A percentile compares a stretch with the other conserved stretches of the same genome.
These are phyloP conservation scores for Harpalus rufipes DNA, from an alignment of 2,888 invertebrate species.

Conservation along the genomic window DNA sequence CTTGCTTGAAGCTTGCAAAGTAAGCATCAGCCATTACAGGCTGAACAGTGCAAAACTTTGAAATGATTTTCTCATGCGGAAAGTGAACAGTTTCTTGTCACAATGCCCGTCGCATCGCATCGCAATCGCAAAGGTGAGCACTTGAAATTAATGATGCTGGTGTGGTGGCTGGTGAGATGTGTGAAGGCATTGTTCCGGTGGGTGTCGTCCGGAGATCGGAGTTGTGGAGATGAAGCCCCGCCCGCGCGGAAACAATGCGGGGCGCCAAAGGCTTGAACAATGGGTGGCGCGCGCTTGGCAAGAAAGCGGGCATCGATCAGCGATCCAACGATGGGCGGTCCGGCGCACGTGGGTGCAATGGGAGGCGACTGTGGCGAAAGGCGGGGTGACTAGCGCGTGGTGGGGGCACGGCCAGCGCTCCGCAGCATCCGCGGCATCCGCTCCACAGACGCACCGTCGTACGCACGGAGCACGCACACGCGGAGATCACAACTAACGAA, in stretches of 20 bases:
- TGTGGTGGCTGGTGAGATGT: constrained; percentile 32
- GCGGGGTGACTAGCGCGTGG: constrained; percentile 73
- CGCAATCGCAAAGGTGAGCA: constrained; percentile 38
- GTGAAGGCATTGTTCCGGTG: constrained; percentile 57
- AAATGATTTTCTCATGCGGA: constrained; percentile 59
- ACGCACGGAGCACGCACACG: constrained; percentile 76
- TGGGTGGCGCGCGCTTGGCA: constrained; percentile 75
- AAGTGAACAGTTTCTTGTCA: constrained; percentile 55
- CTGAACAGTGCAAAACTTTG: constrained; percentile 57
- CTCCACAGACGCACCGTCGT: constrained; percentile 76
- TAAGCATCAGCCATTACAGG: constrained; percentile 56
- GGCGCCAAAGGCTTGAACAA: constrained; percentile 74
- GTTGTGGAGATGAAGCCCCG: constrained; percentile 30
- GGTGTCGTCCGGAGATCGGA: constrained; percentile 37
- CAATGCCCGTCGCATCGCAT: constrained; percentile 20
- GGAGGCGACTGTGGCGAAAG: constrained; percentile 63
- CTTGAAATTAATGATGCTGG: constrained; percentile 63
- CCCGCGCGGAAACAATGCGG: constrained; percentile 74
- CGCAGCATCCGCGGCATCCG: constrained; percentile 71
- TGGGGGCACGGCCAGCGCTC: constrained; percentile 73
- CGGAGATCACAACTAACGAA: constrained; percentile 57
- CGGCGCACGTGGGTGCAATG: constrained; percentile 67
- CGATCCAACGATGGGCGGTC: constrained; percentile 57
- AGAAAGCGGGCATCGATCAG: constrained; percentile 67
- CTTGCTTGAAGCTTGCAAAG: constrained; percentile 51